phyloP scores from a whole-genome alignment of 1,140 invertebrate genomes.

The Triops longicaudatus region DNA sequence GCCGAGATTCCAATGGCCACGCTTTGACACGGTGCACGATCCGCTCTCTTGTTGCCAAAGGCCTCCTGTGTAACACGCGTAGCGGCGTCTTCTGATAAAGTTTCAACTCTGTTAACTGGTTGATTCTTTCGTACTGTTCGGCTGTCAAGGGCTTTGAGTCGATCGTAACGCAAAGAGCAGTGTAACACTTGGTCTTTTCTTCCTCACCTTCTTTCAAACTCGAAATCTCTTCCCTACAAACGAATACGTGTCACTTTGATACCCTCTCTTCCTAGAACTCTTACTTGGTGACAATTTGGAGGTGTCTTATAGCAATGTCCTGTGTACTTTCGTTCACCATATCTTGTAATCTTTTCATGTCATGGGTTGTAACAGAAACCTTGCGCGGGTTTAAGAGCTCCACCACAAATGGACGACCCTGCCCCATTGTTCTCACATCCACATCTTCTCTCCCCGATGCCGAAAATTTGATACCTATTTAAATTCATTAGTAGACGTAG shows the following conservation, averaged over 20 bases:
- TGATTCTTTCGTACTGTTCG: constrained; percentile 45
- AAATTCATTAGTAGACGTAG: not conserved
- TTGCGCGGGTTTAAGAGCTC: constrained; percentile 63
- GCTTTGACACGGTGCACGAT: constrained; percentile 55
- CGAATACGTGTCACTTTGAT: constrained; percentile 21
- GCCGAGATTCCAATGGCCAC: constrained; percentile 31
- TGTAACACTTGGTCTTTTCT: constrained; percentile 72
- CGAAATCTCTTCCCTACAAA: constrained; percentile 54
- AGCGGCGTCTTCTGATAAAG: constrained; percentile 66
- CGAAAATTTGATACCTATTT: constrained; percentile 50
- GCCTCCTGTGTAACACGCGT: constrained; percentile 71
- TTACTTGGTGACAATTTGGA: constrained; percentile 56
- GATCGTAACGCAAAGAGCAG: constrained; percentile 60
- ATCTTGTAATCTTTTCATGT: constrained; percentile 47
- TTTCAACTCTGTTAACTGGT: constrained; percentile 45
- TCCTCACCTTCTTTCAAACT: constrained; percentile 79
- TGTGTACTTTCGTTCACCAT: constrained; percentile 52
- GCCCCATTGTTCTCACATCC: constrained; percentile 78
- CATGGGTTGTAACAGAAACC: constrained; percentile 44
- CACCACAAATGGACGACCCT: constrained; percentile 74
- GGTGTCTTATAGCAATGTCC: constrained; percentile 51
- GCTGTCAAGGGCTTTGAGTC: constrained; percentile 34
- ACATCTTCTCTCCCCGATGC: constrained; percentile 92
- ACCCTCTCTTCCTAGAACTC: constrained; percentile 30
- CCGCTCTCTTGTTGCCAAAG: constrained; percentile 54